Evolutionary conservation across 2,797 vertebrate genomes (phyloP).

Genomic region (Lateolabrax maculatus): DNA sequence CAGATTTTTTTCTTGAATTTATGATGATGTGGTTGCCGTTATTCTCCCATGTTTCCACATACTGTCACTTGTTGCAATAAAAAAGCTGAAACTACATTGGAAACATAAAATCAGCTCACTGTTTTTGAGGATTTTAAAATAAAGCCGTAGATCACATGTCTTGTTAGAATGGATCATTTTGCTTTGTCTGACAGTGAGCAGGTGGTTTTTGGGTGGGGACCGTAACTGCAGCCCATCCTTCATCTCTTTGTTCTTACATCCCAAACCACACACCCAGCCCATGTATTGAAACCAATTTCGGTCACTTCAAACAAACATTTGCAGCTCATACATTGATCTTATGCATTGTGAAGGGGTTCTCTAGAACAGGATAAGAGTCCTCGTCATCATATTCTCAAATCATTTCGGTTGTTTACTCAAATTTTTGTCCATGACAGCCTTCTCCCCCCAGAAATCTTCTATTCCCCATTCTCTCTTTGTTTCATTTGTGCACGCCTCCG

Average conservation of each 20-base stretch:
- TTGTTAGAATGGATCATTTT: background rate
- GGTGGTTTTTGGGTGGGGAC: conserved; percentile 65
- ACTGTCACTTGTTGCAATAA: background rate
- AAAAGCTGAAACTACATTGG: background rate
- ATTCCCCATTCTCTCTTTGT: conserved; percentile 63
- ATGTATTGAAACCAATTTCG: conserved; percentile 13
- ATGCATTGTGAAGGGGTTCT: conserved; percentile 5
- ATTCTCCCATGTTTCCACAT: background rate
- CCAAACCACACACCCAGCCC: conserved; percentile 1
- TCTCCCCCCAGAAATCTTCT: conserved; percentile 31
- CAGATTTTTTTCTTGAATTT: too few relatives aligned
- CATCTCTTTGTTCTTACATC: conserved; percentile 67
- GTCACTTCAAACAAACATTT: conserved; percentile 21
- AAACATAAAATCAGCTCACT: background rate
- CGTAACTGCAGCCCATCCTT: conserved; percentile 51
- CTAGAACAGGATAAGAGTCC: background rate
- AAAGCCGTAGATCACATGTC: background rate
- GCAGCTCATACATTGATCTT: background rate
- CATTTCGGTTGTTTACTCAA: background rate
- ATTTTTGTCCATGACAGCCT: conserved; percentile 14
- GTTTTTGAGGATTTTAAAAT: background rate
- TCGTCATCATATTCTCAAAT: conserved; percentile 3
- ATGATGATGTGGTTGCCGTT: background rate
- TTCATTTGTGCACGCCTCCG: conserved; percentile 41
- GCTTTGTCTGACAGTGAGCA: conserved; percentile 47